Conservation (phyloP, 2,797 vertebrate species). For the Forpus xanthops region DNA sequence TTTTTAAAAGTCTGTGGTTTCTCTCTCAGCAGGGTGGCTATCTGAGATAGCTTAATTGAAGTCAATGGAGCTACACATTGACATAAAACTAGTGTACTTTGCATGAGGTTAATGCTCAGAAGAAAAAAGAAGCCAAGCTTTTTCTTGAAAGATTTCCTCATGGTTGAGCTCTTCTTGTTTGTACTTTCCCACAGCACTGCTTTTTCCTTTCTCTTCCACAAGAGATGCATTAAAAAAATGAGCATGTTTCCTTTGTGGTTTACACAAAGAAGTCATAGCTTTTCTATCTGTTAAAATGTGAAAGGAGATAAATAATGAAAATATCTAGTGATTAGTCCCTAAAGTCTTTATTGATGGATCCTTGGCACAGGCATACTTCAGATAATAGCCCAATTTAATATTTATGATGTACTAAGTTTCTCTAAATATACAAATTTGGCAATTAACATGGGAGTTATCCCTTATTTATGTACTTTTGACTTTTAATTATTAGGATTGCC, state of each 20-base stretch:
- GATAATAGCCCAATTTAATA: slow-evolving; percentile 54
- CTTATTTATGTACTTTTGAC: slow-evolving; percentile 55
- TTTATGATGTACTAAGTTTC: slow-evolving; percentile 41
- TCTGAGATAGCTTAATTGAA: slow-evolving; percentile 36
- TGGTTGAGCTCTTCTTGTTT: neutral
- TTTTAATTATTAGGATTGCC: slow-evolving; percentile 59
- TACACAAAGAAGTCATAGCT: slow-evolving; percentile 10
- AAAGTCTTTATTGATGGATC: slow-evolving; percentile 53
- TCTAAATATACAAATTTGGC: slow-evolving; percentile 55
- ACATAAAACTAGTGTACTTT: slow-evolving; percentile 29
- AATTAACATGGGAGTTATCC: slow-evolving; percentile 42
- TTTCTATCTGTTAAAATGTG: slow-evolving; percentile 35
- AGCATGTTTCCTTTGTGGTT: neutral
- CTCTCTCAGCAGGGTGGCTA: neutral
- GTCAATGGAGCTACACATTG: slow-evolving; percentile 30
- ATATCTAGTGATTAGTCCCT: slow-evolving; percentile 35
- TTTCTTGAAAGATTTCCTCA: neutral
- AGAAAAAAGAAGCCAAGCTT: neutral
- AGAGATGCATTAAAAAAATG: neutral
- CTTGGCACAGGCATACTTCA: slow-evolving; percentile 3
- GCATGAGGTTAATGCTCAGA: slow-evolving; percentile 23
- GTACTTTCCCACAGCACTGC: neutral
- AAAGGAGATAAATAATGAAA: slow-evolving; percentile 47
- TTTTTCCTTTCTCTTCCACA: neutral
- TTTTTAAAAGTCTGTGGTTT: neutral